Evolutionary conservation across 2,888 invertebrate genomes (phyloP), one percentile per base, ranked within the genome.

Genomic region (Yponomeuta cagnagella): DNA sequence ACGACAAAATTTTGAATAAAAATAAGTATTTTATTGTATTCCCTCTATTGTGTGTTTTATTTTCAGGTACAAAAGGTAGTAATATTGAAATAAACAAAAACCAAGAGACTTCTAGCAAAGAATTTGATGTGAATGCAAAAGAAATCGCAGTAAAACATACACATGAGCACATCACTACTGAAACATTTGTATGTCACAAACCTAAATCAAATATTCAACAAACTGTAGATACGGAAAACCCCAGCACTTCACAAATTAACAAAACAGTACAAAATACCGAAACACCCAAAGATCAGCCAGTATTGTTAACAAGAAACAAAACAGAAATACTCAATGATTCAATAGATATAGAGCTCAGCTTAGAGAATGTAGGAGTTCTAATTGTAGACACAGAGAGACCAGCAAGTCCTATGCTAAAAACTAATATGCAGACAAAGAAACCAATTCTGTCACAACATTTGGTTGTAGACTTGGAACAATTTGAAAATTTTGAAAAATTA

Each of bases 401-500:
- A 69, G 70, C 73, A 52, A 90, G 88, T 74, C 86, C 87, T 63
- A 76, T 89, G 69, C 77, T 88, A 10, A 76, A 52, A 74, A 52
- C 10, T 76, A 76, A 74, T 64, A 1, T 9, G 70, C 72, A 43
- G 63, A 70, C 33, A 10, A 52, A 65, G 58, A 70, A 52, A 43
- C 69, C 73, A 63, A 73, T 70, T 72, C 71, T 64, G 31, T 73
- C 75, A 70, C 74, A 79, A 0, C 82, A 83, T 37, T 74, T 90
- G 73, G 78, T 86, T 31, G 85, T 77, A 63, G 76, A 82, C 63
- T 74, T 90, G 33, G 83, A 87, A 58, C 73, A 75, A 12, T 92
- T 90, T 82, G 91, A 91, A 74, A 81, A 80, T 52, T 90, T 91
- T 76, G 90, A 89, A 78, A 79, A 76, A 65, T 72, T 86, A 43